Conservation (phyloP, 2,113 vertebrate species). For the Pterophyllum scalare region DNA sequence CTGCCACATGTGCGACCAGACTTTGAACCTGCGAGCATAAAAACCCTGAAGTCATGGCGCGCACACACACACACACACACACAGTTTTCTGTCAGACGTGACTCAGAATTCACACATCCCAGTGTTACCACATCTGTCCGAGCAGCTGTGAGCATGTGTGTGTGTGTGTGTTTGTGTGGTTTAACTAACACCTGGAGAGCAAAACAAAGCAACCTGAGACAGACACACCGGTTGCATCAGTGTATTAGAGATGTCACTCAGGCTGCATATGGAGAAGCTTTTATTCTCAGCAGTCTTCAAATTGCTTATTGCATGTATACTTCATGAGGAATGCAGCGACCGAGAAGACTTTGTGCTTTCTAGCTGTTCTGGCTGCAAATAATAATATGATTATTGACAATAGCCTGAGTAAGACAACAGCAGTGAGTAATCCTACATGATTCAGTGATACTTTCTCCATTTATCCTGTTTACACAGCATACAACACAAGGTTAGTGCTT, state of each 20-base stretch:
- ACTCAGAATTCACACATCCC: slow-evolving; percentile 64
- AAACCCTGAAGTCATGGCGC: slow-evolving; percentile 63
- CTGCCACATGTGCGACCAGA: slow-evolving; percentile 46
- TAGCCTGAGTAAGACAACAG: background rate
- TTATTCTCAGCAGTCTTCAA: slow-evolving; percentile 1
- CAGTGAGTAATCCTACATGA: slow-evolving; percentile 14
- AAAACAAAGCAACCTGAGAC: slow-evolving; percentile 49
- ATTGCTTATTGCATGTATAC: slow-evolving; percentile 6
- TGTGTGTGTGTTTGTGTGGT: slow-evolving; percentile 6
- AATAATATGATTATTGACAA: slow-evolving; percentile 14
- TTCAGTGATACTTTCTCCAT: slow-evolving; percentile 20
- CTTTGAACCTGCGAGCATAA: slow-evolving; percentile 48
- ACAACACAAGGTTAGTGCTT: background rate
- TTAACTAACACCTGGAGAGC: slow-evolving; percentile 60
- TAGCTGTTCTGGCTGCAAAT: slow-evolving; percentile 13
- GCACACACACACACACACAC: slow-evolving; percentile 26
- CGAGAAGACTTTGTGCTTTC: background rate
- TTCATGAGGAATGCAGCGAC: slow-evolving; percentile 2
- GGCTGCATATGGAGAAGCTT: slow-evolving; percentile 40
- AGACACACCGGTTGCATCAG: slow-evolving; percentile 6
- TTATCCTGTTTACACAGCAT: background rate
- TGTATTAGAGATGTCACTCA: slow-evolving; percentile 37
- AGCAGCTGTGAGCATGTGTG: slow-evolving; percentile 55
- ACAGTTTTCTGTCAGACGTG: slow-evolving; percentile 63
- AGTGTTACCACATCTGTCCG: slow-evolving; percentile 69